phyloP scores from a whole-genome alignment of 2,113 vertebrate genomes.

The Grus americana region DNA sequence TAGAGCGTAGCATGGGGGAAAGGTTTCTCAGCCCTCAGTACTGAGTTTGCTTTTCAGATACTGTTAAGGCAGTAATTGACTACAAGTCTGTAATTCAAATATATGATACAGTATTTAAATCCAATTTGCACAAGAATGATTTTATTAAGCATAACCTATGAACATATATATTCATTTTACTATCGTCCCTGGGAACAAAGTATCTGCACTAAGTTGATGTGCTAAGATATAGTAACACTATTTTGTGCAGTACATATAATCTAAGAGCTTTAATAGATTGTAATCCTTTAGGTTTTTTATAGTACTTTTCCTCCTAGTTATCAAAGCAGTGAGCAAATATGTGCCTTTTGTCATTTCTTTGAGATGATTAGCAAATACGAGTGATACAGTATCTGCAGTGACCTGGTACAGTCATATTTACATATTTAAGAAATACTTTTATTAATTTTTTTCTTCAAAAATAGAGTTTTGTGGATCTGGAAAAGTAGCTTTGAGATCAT shows the following conservation, averaged over 20 bases:
- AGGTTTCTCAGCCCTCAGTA: background rate
- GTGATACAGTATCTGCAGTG: background rate
- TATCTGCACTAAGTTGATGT: background rate
- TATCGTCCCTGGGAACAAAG: background rate
- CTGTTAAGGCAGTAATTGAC: background rate
- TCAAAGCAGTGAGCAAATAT: background rate
- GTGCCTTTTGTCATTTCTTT: background rate
- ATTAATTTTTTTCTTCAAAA: background rate
- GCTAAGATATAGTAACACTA: background rate
- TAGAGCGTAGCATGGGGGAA: rapidly evolving
- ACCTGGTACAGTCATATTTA: background rate
- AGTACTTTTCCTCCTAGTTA: background rate
- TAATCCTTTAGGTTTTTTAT: background rate
- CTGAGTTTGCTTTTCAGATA: background rate
- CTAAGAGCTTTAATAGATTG: background rate
- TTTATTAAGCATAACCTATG: background rate
- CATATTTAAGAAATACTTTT: background rate
- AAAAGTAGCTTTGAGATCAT: background rate
- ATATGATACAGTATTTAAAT: background rate
- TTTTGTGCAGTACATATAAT: background rate
- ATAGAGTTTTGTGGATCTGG: background rate
- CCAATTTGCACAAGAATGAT: background rate
- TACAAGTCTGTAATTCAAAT: background rate
- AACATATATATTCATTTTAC: background rate
- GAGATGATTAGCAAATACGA: background rate